Evolutionary conservation across 2,888 invertebrate species (phyloP), one percentile per base, ranked within the genome.

Genomic region (Zygaena filipendulae): DNA sequence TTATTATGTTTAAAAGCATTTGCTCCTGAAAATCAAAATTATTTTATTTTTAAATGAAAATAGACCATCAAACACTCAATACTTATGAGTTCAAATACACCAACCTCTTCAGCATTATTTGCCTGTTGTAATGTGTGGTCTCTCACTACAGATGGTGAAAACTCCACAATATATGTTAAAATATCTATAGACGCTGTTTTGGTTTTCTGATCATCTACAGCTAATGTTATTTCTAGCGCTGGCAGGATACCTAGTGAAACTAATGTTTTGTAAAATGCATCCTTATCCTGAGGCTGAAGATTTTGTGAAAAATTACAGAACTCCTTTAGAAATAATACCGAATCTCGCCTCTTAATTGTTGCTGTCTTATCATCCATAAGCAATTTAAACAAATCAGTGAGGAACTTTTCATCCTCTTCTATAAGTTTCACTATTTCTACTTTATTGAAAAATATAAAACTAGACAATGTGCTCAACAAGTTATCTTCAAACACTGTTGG

Each of bases 401-500:
- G 84, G 81, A 98, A 96, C 62, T 92, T 92, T 52, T 97, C 97
- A 80, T 99, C 99, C 58, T 98, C 97, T 83, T 98, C 90, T 66
- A 99, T 92, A 59, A 96, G 85, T 47, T 93, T 95, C 47, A 99
- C 97, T 77, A 99, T 99, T 84, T 99, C 98, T 62, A 97, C 95
- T 83, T 99, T 98, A 82, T 97, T 98, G 82, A 99, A 99, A 84
- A 97, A 99, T 77, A 99, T 95, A 84, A 98, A 98, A 83, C 97
- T 97, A 63, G 93, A 95, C 55, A 99, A 83, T 36, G 97, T 95
- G 54, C 96, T 97, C 42, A 99, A 85, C 87, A 98, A 90, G 69
- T 98, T 99, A 71, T 99, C 99, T 66, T 99, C 99, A 74, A 98
- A 99, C 50, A 99, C 94, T 45, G 97, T 97, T 7, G 99, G 98